Conservation (phyloP, 2,888 invertebrate species). For the Baccha elongata region DNA sequence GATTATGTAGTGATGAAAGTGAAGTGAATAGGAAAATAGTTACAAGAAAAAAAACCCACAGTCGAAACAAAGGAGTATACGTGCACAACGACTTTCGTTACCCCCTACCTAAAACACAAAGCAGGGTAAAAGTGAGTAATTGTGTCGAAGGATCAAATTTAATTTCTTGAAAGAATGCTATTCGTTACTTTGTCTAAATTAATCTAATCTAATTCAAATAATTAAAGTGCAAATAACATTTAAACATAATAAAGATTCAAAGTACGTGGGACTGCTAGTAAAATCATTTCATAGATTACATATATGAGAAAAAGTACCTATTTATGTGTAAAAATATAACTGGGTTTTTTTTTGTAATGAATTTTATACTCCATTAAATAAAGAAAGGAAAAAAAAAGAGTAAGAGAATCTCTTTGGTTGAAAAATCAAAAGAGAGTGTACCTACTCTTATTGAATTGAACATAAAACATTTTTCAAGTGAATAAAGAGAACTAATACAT, state of each 20-base stretch:
- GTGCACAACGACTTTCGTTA: conserved; percentile 23
- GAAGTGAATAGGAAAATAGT: conserved; percentile 38
- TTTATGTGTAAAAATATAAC: conserved; percentile 15
- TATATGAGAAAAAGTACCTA: conserved; percentile 13
- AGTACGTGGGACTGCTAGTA: neutral
- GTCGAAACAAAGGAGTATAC: conserved; percentile 63
- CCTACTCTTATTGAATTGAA: no score
- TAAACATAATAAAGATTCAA: neutral
- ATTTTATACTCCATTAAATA: conserved; percentile 18
- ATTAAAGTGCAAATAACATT: neutral
- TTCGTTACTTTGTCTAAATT: no score
- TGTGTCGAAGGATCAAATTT: conserved; percentile 1
- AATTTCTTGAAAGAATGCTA: neutral
- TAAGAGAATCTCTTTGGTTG: neutral
- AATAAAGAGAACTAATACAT: no score
- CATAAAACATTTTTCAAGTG: neutral
- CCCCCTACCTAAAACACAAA: conserved; percentile 37
- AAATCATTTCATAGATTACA: conserved; percentile 69
- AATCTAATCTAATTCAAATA: neutral
- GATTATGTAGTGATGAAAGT: conserved; percentile 31
- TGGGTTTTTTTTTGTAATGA: conserved; percentile 8
- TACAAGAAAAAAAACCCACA: conserved; percentile 34
- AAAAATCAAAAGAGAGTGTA: neutral
- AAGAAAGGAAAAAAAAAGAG: neutral
- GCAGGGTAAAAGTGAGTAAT: conserved; percentile 50